Evolutionary conservation across 2,113 vertebrate genomes (phyloP).

Genomic region (Gallinago paraguaiae): DNA sequence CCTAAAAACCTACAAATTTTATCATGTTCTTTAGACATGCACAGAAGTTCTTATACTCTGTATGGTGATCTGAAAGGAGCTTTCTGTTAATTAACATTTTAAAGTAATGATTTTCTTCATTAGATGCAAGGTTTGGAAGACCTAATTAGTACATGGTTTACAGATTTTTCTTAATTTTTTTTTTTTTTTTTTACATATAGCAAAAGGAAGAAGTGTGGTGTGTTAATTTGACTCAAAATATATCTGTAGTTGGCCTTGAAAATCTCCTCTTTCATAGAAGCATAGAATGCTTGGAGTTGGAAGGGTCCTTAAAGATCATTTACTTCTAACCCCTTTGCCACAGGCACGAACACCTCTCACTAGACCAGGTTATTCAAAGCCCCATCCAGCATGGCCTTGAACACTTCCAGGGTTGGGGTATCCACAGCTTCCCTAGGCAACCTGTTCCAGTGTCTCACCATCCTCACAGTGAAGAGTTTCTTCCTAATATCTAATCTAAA

Average conservation of each 20-base stretch:
- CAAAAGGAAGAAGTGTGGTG: not conserved
- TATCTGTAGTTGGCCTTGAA: not conserved
- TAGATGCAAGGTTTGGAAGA: not conserved
- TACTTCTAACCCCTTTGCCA: not conserved
- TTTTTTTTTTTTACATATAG: not conserved
- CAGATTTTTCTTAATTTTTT: not conserved
- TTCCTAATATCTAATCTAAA: not conserved
- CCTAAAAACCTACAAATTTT: not conserved
- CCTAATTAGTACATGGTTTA: not conserved
- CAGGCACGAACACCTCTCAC: not conserved
- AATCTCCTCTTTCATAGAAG: not conserved
- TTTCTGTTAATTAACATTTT: not conserved
- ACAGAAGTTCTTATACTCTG: not conserved
- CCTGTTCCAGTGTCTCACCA: not conserved
- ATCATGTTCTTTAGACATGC: not conserved
- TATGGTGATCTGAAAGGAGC: not conserved
- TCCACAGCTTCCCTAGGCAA: not conserved
- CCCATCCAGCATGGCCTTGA: not conserved
- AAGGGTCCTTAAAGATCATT: not conserved
- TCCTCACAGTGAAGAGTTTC: not conserved
- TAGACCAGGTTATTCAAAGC: not conserved
- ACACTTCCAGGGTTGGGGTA: not conserved
- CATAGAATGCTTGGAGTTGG: not conserved
- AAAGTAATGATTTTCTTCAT: not conserved
- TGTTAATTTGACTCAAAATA: not conserved